A percentile compares a stretch with the other conserved stretches of the same genome.
Evolutionary conservation across 2,888 invertebrate species (phyloP).

Genomic region (Rhagonycha fulva): DNA sequence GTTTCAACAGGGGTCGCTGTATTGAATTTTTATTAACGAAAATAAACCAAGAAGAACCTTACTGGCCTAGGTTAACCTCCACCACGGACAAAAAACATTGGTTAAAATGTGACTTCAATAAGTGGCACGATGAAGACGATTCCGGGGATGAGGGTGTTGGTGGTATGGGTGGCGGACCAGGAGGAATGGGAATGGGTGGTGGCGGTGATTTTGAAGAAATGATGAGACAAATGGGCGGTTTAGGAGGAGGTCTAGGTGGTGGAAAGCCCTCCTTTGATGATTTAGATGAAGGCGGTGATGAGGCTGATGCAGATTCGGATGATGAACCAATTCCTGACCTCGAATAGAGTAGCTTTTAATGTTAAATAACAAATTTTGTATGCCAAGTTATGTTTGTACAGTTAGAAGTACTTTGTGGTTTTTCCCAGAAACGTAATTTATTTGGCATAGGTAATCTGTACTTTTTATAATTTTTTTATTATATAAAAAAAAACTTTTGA

Average conservation of each 20-base stretch:
- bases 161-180: constrained; percentile 76
- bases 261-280: constrained; percentile 77
- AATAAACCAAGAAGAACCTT: constrained; percentile 69
- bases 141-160: constrained; percentile 76
- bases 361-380: constrained; percentile 18
- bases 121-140: constrained; percentile 97
- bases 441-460: not conserved
- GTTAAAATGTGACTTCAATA: constrained; percentile 96
- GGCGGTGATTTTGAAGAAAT: constrained; percentile 69
- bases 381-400: constrained; percentile 3
- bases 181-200: constrained; percentile 68
- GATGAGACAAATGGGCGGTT: constrained; percentile 74
- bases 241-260: constrained; percentile 57
- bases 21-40: constrained; percentile 76
- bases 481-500: not conserved
- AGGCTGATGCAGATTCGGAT: constrained; percentile 69
- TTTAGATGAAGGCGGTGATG: constrained; percentile 59
- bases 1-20: constrained; percentile 73
- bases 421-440: constrained; percentile 10
- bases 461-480: not conserved
- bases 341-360: constrained; percentile 55
- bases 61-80: constrained; percentile 87
- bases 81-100: constrained; percentile 90
- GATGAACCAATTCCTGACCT: constrained; percentile 80
- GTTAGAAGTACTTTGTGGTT: not conserved